These are phyloP conservation scores for Protobothrops mucrosquamatus DNA, from an alignment of 2,113 vertebrate genomes.

Conservation along the genomic window DNA sequence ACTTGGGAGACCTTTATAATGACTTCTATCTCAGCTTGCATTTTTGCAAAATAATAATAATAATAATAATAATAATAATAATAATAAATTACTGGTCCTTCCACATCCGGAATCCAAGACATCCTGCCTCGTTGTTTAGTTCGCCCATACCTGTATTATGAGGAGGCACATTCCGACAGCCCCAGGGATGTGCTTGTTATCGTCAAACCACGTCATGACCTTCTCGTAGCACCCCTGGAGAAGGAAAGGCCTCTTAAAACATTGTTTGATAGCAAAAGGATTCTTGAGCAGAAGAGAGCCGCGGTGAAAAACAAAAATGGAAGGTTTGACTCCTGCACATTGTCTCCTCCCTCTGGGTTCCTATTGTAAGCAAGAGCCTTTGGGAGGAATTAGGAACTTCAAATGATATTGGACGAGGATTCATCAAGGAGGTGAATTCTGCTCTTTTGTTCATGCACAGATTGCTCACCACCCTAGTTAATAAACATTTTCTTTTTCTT, in stretches of 20 bases:
- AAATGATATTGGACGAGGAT: neutral
- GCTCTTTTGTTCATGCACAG: neutral
- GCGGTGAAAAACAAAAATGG: neutral
- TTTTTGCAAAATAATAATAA: neutral
- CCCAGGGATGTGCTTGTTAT: slow-evolving; percentile 92
- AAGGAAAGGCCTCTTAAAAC: neutral
- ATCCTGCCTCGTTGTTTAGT: neutral
- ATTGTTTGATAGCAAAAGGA: neutral
- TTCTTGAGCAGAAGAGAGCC: neutral
- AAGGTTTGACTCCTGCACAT: neutral
- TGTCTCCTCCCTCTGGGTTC: neutral
- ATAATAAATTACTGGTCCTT: neutral
- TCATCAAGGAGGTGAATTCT: neutral
- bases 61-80: no score
- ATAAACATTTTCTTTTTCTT: neutral
- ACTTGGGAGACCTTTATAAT: no score
- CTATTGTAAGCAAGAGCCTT: neutral
- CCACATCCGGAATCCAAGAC: neutral
- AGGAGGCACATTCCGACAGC: slow-evolving; percentile 90
- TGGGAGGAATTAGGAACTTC: neutral
- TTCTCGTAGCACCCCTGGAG: slow-evolving; percentile 92
- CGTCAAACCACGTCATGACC: slow-evolving; percentile 90
- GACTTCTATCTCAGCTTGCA: neutral
- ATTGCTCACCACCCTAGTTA: neutral
- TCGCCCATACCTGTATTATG: slow-evolving; percentile 86